phyloP scores from a whole-genome alignment of 2,797 vertebrate species.

The Phaenicophaeus curvirostris region DNA sequence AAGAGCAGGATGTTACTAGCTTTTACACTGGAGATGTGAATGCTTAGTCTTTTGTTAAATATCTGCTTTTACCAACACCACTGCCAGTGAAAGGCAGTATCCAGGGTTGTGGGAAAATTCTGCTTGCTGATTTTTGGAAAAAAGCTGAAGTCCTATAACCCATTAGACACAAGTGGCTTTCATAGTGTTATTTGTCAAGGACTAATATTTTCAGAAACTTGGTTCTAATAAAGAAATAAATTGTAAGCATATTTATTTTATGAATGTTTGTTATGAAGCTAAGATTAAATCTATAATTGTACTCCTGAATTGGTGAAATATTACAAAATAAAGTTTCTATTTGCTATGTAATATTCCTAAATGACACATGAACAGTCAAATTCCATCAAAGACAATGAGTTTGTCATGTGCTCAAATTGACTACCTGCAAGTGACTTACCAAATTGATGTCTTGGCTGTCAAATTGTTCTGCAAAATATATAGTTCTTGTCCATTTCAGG shows the following conservation, averaged over 20 bases:
- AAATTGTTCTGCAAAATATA: not conserved
- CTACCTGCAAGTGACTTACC: not conserved
- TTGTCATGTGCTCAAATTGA: not conserved
- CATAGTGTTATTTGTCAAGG: not conserved
- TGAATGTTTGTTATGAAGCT: not conserved
- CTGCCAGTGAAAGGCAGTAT: not conserved
- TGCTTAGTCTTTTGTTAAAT: not conserved
- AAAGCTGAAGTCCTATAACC: not conserved
- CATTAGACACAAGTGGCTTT: not conserved
- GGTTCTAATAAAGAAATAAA: not conserved
- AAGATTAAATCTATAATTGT: not conserved
- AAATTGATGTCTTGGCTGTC: not conserved
- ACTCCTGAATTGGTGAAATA: not conserved
- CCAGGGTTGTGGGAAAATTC: not conserved
- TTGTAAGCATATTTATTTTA: not conserved
- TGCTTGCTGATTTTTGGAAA: not conserved
- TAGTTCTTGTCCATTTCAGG: not conserved
- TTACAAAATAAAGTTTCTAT: not conserved
- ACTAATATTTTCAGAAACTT: not conserved
- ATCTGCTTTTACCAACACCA: not conserved
- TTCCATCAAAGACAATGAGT: not conserved
- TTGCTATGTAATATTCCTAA: not conserved
- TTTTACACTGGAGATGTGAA: not conserved
- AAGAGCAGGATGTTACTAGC: not conserved
- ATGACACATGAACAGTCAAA: not conserved